Conservation (phyloP, 2,797 vertebrate genomes). For the Anguilla pacifica region DNA sequence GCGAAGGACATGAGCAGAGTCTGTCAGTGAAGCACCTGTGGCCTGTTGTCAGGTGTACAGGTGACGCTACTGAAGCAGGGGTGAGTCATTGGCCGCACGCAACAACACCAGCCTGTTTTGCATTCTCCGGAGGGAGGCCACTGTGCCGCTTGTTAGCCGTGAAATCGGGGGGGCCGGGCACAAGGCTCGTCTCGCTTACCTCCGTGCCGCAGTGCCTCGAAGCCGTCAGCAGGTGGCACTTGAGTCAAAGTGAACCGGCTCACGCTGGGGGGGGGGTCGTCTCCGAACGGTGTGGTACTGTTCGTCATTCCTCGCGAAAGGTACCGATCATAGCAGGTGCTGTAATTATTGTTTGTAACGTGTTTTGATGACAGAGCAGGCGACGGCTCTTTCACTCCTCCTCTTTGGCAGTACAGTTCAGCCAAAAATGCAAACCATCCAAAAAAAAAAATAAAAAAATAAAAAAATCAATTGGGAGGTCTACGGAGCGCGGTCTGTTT, state of each 20-base stretch:
- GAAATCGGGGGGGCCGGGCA: not conserved
- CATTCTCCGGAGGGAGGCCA: conserved; percentile 9
- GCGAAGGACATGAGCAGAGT: conserved; percentile 7
- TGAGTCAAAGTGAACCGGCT: conserved; percentile 52
- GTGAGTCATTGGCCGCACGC: conserved; percentile 17
- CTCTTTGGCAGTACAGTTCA: not conserved
- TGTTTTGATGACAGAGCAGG: conserved; percentile 38
- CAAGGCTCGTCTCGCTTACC: not conserved
- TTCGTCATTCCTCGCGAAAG: conserved; percentile 45
- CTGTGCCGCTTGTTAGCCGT: conserved; percentile 3
- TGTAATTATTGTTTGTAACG: conserved; percentile 47
- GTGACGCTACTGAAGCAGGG: not conserved
- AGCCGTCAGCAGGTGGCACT: conserved; percentile 53
- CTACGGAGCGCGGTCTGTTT: conserved; percentile 29
- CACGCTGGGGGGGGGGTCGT: not conserved
- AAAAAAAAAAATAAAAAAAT: not conserved
- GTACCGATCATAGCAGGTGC: conserved; percentile 48
- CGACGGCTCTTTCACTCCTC: not conserved
- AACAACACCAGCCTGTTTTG: not conserved
- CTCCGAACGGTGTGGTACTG: conserved; percentile 18
- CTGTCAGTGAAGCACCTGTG: not conserved
- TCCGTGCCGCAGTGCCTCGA: conserved; percentile 2
- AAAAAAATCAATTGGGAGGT: conserved; percentile 29
- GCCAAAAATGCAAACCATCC: not conserved
- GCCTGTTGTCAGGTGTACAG: not conserved